Percentiles rank a stretch among this genome's conserved stretches.
These are phyloP conservation scores for Invenusta paracnida DNA, from an alignment of 2,888 invertebrate species.

Conservation along the genomic window DNA sequence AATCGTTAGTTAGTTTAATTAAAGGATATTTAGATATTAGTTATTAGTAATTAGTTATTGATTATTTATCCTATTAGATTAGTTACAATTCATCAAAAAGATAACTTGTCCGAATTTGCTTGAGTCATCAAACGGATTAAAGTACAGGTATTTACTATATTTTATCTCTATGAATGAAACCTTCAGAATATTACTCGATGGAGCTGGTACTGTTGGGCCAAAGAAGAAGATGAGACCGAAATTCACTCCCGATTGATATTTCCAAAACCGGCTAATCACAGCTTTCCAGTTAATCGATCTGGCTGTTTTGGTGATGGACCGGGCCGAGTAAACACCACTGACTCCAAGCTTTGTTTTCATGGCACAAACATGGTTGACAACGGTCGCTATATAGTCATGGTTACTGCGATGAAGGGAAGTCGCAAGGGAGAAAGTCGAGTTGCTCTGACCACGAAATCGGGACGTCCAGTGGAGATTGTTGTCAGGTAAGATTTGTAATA, in stretches of 20 bases:
- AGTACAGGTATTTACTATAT: no score
- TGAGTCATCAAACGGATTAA: no score
- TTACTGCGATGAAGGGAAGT: slow-evolving; percentile 22
- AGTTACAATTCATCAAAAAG: no score
- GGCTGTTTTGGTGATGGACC: slow-evolving; percentile 43
- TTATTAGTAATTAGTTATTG: no score
- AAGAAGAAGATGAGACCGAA: not conserved
- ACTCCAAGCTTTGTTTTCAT: slow-evolving; percentile 22
- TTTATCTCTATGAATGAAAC: no score
- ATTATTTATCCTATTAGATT: no score
- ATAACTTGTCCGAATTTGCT: no score
- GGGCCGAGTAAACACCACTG: slow-evolving; percentile 33
- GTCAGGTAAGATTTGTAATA: no score
- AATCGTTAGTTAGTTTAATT: no score
- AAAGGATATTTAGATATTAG: no score
- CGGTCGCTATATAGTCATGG: not conserved
- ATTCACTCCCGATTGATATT: not conserved
- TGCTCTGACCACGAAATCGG: slow-evolving; percentile 12
- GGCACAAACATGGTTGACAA: slow-evolving; percentile 24
- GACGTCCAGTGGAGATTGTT: slow-evolving; percentile 19
- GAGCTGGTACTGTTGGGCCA: slow-evolving; percentile 29
- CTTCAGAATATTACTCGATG: slow-evolving; percentile 33
- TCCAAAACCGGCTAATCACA: slow-evolving; percentile 28
- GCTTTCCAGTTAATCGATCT: not conserved
- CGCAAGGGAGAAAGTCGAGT: slow-evolving; percentile 9